Base-by-base conservation (phyloP, 2,113 vertebrate species). In the Siniperca chuatsi region DNA sequence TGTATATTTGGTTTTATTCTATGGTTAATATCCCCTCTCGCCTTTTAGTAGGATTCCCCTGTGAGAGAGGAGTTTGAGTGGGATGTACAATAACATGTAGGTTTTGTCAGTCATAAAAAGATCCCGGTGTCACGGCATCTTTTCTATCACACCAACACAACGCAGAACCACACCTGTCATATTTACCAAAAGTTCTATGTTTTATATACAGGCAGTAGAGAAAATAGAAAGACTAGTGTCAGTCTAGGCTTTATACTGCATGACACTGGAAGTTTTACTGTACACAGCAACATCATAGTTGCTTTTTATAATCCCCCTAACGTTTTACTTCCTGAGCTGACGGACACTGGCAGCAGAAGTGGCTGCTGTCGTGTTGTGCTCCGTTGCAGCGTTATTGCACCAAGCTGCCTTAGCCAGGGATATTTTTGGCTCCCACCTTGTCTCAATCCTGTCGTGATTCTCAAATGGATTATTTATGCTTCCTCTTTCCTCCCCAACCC, bases 371-470 rank as follows among this genome's bases (percentile, higher is more conserved):
- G 48, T 80, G 81, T 86, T 73, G 88, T 75, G 79, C 84, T 84
- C 48, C 20, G 20, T 65, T 91, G 89, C 85, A 84, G 80, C 25
- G 50, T 69, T 90, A 55, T 89, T 89, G 83, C 61, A 15, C 90
- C 90, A 89, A 83, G 54, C 79, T 85, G 84, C 66, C 78, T 87
- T 72, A 86, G 78, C 85, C 61, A 10, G 58, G 79, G 87, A 87
- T 94, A 94, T 94, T 93, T 91, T 92, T 93, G 89, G 88, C 90
- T 91, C 72, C 81, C 78, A 87, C 90, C 84, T 90, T 87, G 89
- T 92, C 83, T 90, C 93, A 92, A 94, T 94, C 89, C 88, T 89
- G 85, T 84, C 67, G 82, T 88, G 87, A 90, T 89, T 91, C 86
- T 87, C 75, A 80, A 13, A 81, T 90, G 90, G 92, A 88, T 93